Evolutionary conservation across 2,888 invertebrate species (phyloP), one percentile per base, ranked within the genome.

Genomic region (Eupelmus urozonus): DNA sequence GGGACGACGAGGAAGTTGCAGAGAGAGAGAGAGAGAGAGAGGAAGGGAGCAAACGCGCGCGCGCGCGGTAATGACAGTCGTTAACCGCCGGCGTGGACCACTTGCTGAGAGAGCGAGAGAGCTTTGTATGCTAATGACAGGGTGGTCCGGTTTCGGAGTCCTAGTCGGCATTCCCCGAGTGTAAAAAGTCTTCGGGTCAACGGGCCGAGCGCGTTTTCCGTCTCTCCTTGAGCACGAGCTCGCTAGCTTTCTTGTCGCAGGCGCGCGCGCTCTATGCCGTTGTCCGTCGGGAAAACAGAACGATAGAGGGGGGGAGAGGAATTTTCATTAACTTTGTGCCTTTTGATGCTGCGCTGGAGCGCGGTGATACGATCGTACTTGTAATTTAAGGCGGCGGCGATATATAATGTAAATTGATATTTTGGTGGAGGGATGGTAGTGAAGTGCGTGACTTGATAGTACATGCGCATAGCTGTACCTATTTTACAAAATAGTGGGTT

Each of bases 41-140:
- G 67, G n/a, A 25, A 34, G 57, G 34, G 55, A 49, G 75, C 16
- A 40, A 51, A 29, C 7, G 53, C 45, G 25, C 16, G 29, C 63
- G 40, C 23, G 45, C 11, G 49, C 76, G 70, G 66, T 85, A 85
- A 85, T 85, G 85, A 85, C 85, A 82, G 85, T 85, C 85, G 85
- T 85, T 85, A 85, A 81, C 79, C 79, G 69, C 69, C 69, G 65
- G 70, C 59, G 57, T 63, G 78, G 80, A 80, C 80, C 80, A 63
- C 80, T 80, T 57, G 80, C 80, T 79, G 81, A 34, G 51, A 51
- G 42, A 42, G 4, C 16, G 40, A 18, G 53, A 70, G 80, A 82
- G 83, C 81, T 84, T 84, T 83, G 84, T 85, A 85, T 85, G 85
- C 82, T 85, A 85, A 85, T 85, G 83, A 84, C 83, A 83, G 83